Evolutionary conservation across 2,797 vertebrate species (phyloP), one percentile per base, ranked within the genome.

Genomic region (Ctenopoma multispine): DNA sequence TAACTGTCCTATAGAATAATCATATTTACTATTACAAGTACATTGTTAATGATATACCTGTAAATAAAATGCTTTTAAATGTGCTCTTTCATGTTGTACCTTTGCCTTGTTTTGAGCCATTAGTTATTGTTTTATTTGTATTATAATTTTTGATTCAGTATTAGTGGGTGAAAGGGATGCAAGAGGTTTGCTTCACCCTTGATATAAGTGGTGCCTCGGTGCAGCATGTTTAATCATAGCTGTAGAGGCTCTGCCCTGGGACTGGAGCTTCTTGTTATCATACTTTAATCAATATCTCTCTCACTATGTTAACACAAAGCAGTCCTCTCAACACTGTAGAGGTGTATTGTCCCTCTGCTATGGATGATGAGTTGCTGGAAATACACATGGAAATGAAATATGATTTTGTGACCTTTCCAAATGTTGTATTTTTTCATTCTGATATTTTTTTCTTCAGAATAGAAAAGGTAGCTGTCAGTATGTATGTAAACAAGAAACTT

Each of bases 241-340:
- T 81, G 61, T 80, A 69, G 81, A 91, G 90, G 75, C 81, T 85
- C 86, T 85, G 88, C 83, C 79, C 73, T 84, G 90, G 90, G 92
- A 93, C 84, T 81, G 65, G 73, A 83, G 88, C 89, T 88, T 91
- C 90, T 85, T 89, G 88, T 90, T 94, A 94, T 94, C 91, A 94
- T 94, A 87, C 89, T 92, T 93, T 92, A 93, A 93, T 94, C 92
- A 92, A 94, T 94, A 93, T 79, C 80, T 83, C 80, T 89, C 89
- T 90, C 83, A 68, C 86, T 82, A 86, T 89, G 89, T 87, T 92
- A 93, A 91, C 86, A 88, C 89, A 91, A 92, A 90, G 87, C 89
- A 90, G 86, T 75, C 68, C 70, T 81, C 80, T 69, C 72, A 67
- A 58, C 80, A 58, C 82, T 36, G 60, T 54, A 55, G 64, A 81